Conservation (phyloP, 2,888 invertebrate species). For the Ametastegia equiseti region DNA sequence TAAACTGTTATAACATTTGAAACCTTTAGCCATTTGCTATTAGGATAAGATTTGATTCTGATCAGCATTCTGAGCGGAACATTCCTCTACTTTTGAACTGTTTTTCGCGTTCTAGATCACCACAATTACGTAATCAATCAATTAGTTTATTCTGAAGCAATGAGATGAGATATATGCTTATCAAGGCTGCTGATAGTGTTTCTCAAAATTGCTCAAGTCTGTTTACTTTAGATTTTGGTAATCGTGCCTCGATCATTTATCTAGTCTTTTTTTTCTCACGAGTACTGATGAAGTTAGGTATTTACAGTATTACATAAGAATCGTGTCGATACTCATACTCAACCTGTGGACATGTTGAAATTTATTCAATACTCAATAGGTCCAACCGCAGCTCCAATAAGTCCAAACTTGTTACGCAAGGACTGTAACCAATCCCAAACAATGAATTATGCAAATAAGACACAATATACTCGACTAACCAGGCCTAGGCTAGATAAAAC, state of each 20-base stretch:
- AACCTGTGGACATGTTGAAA: constrained; percentile 65
- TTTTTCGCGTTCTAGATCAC: background rate
- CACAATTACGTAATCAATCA: background rate
- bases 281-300: constrained; percentile 12
- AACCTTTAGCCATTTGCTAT: constrained; percentile 9
- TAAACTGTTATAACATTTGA: constrained; percentile 46
- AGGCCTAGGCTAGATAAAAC: constrained; percentile 55
- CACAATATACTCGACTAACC: constrained; percentile 59
- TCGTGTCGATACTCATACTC: constrained; percentile 67
- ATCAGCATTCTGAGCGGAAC: constrained; percentile 17
- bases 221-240: background rate
- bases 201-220: background rate
- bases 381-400: constrained; percentile 61
- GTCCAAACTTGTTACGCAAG: constrained; percentile 61
- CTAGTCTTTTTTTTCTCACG: background rate
- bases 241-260: background rate
- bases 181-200: background rate
- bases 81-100: background rate
- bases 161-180: background rate
- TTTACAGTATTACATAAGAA: constrained; percentile 41
- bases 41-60: background rate
- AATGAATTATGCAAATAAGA: constrained; percentile 56
- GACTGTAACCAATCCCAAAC: constrained; percentile 65
- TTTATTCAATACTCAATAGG: constrained; percentile 60
- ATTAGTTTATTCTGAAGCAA: background rate